phyloP scores from a whole-genome alignment of 2,888 invertebrate genomes.

The Trichacis sp. region DNA sequence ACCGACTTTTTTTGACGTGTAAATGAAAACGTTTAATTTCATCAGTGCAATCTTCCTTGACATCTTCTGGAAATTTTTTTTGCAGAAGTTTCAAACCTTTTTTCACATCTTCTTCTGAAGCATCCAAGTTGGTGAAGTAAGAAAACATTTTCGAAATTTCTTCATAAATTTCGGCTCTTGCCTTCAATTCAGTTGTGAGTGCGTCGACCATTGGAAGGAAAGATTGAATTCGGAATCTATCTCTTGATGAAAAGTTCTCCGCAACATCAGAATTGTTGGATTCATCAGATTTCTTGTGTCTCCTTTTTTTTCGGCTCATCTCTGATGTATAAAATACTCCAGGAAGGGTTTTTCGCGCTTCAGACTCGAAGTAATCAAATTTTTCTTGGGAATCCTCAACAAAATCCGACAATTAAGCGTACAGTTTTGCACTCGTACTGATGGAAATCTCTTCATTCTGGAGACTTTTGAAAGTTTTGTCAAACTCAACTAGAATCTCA shows the following conservation, averaged over 20 bases:
- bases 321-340: too few species aligned
- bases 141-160: conserved; percentile 15
- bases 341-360: background rate
- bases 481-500: too few species aligned
- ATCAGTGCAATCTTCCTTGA: too few species aligned
- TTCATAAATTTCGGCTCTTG: conserved; percentile 7
- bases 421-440: background rate
- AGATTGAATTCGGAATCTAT: background rate
- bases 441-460: background rate
- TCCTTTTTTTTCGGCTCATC: background rate
- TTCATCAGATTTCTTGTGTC: background rate
- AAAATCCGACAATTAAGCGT: background rate
- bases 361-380: background rate
- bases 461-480: too few species aligned
- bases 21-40: too few species aligned
- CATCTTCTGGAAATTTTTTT: too few species aligned
- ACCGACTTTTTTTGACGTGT: too few species aligned
- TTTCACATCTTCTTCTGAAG: too few species aligned
- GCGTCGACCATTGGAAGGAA: conserved; percentile 2
- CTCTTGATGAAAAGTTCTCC: background rate
- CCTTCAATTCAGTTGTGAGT: background rate
- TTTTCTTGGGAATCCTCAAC: background rate
- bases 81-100: too few species aligned
- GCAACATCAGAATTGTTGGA: background rate
- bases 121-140: conserved; percentile 15